Evolutionary conservation across 2,797 vertebrate species (phyloP).

Genomic region (Dendrocincla fuliginosa): DNA sequence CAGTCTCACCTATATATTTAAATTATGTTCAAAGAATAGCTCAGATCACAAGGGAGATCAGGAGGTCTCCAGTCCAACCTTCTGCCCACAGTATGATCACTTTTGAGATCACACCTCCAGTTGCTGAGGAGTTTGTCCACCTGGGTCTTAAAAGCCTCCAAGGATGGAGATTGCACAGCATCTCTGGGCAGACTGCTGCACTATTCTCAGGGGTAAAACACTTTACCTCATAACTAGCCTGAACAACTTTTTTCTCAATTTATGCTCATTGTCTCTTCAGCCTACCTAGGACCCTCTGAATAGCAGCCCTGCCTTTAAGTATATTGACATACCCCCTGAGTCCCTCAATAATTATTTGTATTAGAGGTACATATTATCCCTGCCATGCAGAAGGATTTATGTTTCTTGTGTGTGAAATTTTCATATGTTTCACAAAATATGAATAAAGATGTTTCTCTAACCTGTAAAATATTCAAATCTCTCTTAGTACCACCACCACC

Average conservation of each 20-base stretch:
- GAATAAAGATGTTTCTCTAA: background rate
- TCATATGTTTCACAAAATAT: background rate
- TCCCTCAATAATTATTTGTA: background rate
- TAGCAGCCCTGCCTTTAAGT: background rate
- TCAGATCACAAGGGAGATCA: background rate
- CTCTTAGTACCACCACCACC: background rate
- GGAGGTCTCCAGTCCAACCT: background rate
- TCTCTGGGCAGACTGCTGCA: background rate
- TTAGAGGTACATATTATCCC: background rate
- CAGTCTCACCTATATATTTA: background rate
- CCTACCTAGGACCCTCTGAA: background rate
- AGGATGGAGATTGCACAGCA: background rate
- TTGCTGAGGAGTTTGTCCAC: background rate
- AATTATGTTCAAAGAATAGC: background rate
- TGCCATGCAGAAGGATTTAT: background rate
- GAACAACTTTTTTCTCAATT: background rate
- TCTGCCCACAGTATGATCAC: background rate
- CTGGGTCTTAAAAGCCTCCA: background rate
- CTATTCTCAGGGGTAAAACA: background rate
- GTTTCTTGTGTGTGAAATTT: background rate
- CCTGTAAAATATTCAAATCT: background rate
- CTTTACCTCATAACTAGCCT: background rate
- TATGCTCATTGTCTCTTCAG: background rate
- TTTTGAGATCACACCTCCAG: background rate
- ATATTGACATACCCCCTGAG: accelerated